Conservation (phyloP, 2,888 invertebrate genomes). For the Caenorhabditis plicata region DNA sequence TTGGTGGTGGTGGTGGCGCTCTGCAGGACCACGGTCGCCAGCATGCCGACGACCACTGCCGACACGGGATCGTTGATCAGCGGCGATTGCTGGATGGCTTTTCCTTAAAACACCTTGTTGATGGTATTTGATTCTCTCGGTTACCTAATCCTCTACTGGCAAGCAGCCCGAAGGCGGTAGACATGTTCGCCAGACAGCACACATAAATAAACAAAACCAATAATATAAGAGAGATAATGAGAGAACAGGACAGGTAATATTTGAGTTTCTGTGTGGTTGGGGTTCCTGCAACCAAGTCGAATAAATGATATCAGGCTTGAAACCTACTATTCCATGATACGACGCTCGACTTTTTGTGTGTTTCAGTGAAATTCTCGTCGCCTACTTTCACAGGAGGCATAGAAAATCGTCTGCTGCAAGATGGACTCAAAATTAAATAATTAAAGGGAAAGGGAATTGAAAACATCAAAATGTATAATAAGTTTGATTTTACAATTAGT, state of each 20-base stretch:
- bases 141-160: slow-evolving; percentile 57
- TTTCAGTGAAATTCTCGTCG: slow-evolving; percentile 13
- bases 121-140: slow-evolving; percentile 9
- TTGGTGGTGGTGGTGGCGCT: slow-evolving; percentile 53
- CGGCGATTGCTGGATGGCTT: slow-evolving; percentile 53
- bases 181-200: slow-evolving; percentile 51
- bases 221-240: slow-evolving; percentile 30
- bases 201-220: slow-evolving; percentile 56
- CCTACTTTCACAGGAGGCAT: slow-evolving; percentile 31
- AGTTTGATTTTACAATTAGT: too few relatives aligned
- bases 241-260: slow-evolving; percentile 27
- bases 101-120: slow-evolving; percentile 41
- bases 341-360: slow-evolving; percentile 20
- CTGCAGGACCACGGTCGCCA: slow-evolving; percentile 55
- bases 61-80: slow-evolving; percentile 58
- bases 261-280: slow-evolving; percentile 15
- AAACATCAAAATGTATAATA: too few relatives aligned
- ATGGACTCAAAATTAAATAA: too few relatives aligned
- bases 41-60: slow-evolving; percentile 59
- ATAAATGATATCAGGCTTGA: too few relatives aligned
- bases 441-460: too few relatives aligned
- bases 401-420: too few relatives aligned
- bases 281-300: slow-evolving; percentile 27
- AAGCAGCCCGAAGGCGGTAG: slow-evolving; percentile 55
- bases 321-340: slow-evolving; percentile 27